Conservation (phyloP, 1,140 invertebrate genomes). For the Leptonema lineaticorne region DNA sequence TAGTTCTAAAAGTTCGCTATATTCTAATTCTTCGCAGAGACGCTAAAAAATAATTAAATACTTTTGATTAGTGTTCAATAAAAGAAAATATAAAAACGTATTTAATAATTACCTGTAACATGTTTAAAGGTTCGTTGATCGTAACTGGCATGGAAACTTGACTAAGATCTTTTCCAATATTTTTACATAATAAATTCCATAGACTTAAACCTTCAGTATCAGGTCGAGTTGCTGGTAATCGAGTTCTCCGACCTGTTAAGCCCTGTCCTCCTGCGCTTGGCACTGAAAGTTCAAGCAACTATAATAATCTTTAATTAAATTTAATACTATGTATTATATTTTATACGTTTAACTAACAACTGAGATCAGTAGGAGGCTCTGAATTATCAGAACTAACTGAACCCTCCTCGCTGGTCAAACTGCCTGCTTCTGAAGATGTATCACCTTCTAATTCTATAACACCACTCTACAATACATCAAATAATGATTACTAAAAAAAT, state of each 20-base stretch:
- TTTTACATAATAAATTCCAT: conserved; percentile 80
- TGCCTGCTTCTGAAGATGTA: conserved; percentile 66
- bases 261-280: conserved; percentile 43
- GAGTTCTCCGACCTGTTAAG: conserved; percentile 68
- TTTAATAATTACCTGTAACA: conserved; percentile 63
- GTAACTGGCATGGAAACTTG: conserved; percentile 74
- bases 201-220: conserved; percentile 73
- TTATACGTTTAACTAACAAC: conserved; percentile 31
- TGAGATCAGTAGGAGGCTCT: conserved; percentile 58
- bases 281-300: conserved; percentile 19
- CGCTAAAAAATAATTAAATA: conserved; percentile 52
- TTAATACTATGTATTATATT: background rate
- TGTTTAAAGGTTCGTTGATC: conserved; percentile 84
- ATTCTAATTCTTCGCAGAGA: conserved; percentile 84
- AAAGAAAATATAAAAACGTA: conserved; percentile 1
- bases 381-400: conserved; percentile 68
- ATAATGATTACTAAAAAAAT: background rate
- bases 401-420: conserved; percentile 66
- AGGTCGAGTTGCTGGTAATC: conserved; percentile 70
- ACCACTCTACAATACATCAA: conserved; percentile 46
- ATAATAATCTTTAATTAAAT: background rate
- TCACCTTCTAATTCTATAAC: conserved; percentile 59
- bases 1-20: conserved; percentile 75
- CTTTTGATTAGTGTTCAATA: background rate
- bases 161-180: conserved; percentile 85